These are phyloP conservation scores for Cyclophora punctaria DNA, from an alignment of 2,888 invertebrate genomes.

Conservation along the genomic window DNA sequence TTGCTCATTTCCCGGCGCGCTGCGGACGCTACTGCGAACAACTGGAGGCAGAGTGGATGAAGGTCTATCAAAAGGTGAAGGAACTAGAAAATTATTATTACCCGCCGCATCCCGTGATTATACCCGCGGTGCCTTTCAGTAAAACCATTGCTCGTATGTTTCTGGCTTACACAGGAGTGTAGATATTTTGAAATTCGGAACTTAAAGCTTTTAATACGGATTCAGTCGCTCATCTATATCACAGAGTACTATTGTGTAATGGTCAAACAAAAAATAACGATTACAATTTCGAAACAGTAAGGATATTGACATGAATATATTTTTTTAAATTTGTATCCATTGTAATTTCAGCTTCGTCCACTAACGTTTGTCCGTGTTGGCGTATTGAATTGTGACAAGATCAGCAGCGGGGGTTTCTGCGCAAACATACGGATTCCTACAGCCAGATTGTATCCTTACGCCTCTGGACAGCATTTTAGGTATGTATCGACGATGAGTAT, in stretches of 20 bases:
- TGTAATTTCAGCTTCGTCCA: slow-evolving; percentile 40
- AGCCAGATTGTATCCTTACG: slow-evolving; percentile 45
- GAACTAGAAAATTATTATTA: too few relatives aligned
- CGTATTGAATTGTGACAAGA: slow-evolving; percentile 33
- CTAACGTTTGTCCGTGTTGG: slow-evolving; percentile 47
- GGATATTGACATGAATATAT: too few relatives aligned
- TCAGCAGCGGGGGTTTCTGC: slow-evolving; percentile 35
- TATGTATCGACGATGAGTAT: slow-evolving; percentile 12
- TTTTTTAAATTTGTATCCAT: background rate
- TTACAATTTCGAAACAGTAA: too few relatives aligned
- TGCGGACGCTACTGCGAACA: slow-evolving; percentile 40
- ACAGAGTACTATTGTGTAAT: too few relatives aligned
- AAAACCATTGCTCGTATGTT: too few relatives aligned
- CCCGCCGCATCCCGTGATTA: too few relatives aligned
- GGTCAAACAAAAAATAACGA: too few relatives aligned
- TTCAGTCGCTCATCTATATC: too few relatives aligned
- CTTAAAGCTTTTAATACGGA: too few relatives aligned
- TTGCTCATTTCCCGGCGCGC: slow-evolving; percentile 46
- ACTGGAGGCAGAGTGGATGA: slow-evolving; percentile 43
- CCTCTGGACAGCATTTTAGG: slow-evolving; percentile 45
- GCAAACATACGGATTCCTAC: slow-evolving; percentile 48
- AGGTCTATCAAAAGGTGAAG: slow-evolving; percentile 46
- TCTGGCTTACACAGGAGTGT: too few relatives aligned
- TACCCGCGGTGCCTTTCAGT: too few relatives aligned
- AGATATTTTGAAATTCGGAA: too few relatives aligned